Evolutionary conservation across 2,888 invertebrate species (phyloP).

Genomic region (Ichneumoninae sp.): DNA sequence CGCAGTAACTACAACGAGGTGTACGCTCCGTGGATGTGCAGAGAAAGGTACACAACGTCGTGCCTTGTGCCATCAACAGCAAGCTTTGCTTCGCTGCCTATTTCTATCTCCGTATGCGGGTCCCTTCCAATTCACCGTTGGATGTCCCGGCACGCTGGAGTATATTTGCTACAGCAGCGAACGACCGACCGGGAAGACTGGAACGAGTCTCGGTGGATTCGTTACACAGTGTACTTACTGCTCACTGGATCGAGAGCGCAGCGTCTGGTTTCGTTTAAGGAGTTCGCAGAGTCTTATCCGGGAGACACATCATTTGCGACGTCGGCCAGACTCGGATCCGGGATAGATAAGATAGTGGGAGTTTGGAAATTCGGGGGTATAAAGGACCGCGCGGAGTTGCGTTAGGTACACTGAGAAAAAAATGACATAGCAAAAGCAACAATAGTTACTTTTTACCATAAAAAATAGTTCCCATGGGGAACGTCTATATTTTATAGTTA

Average conservation of each 20-base stretch:
- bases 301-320: background rate
- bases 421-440: too few species aligned
- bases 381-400: too few species aligned
- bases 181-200: slow-evolving; percentile 2
- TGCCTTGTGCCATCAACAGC: slow-evolving; percentile 39
- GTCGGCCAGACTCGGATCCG: background rate
- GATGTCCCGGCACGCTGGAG: slow-evolving; percentile 5
- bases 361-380: background rate
- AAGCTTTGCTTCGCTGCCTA: slow-evolving; percentile 18
- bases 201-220: slow-evolving; percentile 24
- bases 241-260: slow-evolving; percentile 9
- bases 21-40: slow-evolving; percentile 18
- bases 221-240: background rate
- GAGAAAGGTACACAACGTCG: slow-evolving; percentile 28
- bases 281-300: background rate
- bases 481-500: too few species aligned
- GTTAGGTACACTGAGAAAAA: too few species aligned
- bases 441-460: too few species aligned
- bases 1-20: slow-evolving; percentile 56
- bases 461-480: too few species aligned
- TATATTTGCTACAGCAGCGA: slow-evolving; percentile 8
- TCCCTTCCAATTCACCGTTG: slow-evolving; percentile 25
- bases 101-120: slow-evolving; percentile 18
- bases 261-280: slow-evolving; percentile 6
- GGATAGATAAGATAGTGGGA: background rate